phyloP scores from a whole-genome alignment of 2,797 vertebrate species.

The Sphenopsis melanotis region DNA sequence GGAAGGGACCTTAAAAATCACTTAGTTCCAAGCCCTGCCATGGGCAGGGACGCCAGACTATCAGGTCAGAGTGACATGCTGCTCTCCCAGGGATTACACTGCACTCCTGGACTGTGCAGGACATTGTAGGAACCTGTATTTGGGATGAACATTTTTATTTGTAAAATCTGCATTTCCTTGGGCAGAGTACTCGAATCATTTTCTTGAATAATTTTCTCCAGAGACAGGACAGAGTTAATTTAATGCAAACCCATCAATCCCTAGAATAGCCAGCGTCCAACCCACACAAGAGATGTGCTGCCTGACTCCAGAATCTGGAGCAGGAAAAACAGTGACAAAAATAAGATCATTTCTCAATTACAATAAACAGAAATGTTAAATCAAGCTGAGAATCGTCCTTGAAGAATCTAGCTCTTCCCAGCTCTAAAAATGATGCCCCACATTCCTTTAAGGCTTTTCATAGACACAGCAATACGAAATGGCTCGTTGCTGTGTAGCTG shows the following conservation, averaged over 20 bases:
- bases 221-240: neutral
- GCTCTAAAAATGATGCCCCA: neutral
- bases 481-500: neutral
- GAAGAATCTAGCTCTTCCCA: neutral
- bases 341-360: neutral
- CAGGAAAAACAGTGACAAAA: neutral
- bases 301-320: neutral
- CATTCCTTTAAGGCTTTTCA: conserved; percentile 34
- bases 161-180: neutral
- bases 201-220: neutral
- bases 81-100: neutral
- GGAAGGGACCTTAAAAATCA: neutral
- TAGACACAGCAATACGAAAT: neutral
- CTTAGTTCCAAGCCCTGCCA: neutral
- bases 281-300: neutral
- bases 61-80: neutral
- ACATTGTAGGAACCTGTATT: neutral
- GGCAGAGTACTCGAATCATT: neutral
- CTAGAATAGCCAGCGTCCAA: neutral
- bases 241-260: neutral
- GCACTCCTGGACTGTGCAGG: neutral
- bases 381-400: neutral
- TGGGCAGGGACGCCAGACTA: neutral
- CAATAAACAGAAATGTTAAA: neutral
- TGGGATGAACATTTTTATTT: neutral